Evolutionary conservation across 2,113 vertebrate genomes (phyloP).

Genomic region (Indri indri): DNA sequence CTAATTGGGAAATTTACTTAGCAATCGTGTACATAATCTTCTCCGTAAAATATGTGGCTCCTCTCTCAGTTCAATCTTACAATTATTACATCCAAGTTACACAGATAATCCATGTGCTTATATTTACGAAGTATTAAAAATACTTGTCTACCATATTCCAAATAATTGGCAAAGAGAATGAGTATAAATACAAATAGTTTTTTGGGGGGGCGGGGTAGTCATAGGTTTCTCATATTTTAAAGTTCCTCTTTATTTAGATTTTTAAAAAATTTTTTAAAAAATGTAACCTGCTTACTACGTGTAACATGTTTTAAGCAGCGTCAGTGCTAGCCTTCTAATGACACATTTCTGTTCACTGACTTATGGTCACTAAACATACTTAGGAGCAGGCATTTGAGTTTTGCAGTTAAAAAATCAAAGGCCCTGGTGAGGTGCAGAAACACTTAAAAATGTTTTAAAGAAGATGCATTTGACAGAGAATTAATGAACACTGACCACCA

Average conservation of each 20-base stretch:
- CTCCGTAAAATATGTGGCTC: background rate
- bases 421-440: no score
- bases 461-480: background rate
- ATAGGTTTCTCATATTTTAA: slow-evolving; percentile 11
- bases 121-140: background rate
- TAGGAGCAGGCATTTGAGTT: background rate
- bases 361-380: background rate
- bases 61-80: background rate
- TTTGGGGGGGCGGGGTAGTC: fast-evolving
- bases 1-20: background rate
- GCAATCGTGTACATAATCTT: background rate
- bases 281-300: background rate
- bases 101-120: background rate
- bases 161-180: background rate
- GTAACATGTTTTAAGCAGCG: background rate
- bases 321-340: background rate
- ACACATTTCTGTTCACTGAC: background rate
- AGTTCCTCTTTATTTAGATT: background rate
- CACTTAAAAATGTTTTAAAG: background rate
- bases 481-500: background rate
- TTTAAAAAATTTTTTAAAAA: background rate
- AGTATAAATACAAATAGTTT: background rate
- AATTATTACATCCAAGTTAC: background rate
- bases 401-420: background rate
- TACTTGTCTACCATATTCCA: background rate